These are phyloP conservation scores for Mus pahari DNA, from an alignment of 2,113 vertebrate genomes.

Conservation along the genomic window DNA sequence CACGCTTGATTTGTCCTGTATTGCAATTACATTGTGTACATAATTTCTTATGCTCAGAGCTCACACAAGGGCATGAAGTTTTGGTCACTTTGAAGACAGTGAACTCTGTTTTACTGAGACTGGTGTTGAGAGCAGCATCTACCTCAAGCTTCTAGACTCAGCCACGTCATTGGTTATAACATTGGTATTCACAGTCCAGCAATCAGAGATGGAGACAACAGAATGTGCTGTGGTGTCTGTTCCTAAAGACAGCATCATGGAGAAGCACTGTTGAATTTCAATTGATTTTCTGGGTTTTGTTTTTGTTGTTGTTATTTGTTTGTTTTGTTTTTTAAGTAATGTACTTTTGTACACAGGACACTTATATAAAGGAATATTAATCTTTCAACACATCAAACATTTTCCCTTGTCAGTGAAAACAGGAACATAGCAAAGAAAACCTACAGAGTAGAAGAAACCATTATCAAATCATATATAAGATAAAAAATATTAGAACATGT, in stretches of 20 bases:
- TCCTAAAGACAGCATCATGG: not conserved
- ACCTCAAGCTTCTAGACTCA: not conserved
- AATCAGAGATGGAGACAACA: not conserved
- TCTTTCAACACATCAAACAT: not conserved
- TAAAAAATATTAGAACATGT: not conserved
- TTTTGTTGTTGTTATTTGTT: too few species aligned
- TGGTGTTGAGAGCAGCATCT: not conserved
- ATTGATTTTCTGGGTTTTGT: not conserved
- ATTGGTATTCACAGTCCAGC: not conserved
- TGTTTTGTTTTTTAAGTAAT: not conserved
- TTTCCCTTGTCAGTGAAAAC: not conserved
- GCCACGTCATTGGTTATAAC: not conserved
- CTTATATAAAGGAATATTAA: not conserved
- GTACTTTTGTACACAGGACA: not conserved
- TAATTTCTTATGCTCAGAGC: not conserved
- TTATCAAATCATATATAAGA: not conserved
- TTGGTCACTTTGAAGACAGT: not conserved
- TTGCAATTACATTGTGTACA: not conserved
- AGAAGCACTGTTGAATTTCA: not conserved
- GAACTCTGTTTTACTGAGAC: not conserved
- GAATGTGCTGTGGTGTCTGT: not conserved
- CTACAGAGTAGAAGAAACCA: not conserved
- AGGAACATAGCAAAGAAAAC: not conserved
- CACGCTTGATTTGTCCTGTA: not conserved
- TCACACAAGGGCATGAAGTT: not conserved